Evolutionary conservation across 1,140 invertebrate species (phyloP).

Genomic region (Periplaneta americana): DNA sequence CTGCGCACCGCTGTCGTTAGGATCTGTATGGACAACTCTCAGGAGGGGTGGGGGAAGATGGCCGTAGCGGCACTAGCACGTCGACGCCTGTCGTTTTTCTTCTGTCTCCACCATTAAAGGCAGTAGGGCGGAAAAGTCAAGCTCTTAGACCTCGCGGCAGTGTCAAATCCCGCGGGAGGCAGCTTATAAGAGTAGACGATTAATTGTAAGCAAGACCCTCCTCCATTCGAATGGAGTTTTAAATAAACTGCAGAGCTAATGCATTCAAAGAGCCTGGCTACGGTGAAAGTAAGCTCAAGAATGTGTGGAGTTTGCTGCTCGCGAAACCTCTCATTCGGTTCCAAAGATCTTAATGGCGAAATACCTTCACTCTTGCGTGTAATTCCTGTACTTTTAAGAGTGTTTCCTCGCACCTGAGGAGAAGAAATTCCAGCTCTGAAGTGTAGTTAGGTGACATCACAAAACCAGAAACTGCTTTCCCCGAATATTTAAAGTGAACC

Average conservation of each 20-base stretch:
- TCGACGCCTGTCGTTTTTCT: constrained; percentile 19
- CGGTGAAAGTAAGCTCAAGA: background rate
- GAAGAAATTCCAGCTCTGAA: background rate
- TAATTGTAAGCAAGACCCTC: background rate
- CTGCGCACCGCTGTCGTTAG: background rate
- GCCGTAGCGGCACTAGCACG: constrained; percentile 14
- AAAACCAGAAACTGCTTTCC: no score
- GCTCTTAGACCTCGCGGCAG: background rate
- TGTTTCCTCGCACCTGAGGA: background rate
- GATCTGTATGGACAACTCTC: background rate
- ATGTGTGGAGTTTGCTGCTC: no score
- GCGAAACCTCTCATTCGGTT: no score
- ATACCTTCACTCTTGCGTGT: background rate
- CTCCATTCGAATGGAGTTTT: background rate
- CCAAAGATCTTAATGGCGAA: background rate
- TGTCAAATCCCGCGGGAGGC: background rate
- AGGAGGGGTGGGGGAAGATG: constrained; percentile 9
- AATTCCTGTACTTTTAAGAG: background rate
- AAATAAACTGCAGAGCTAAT: background rate
- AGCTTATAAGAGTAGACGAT: background rate
- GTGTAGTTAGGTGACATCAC: no score
- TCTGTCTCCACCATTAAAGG: constrained; percentile 12
- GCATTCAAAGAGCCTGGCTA: background rate
- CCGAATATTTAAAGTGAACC: no score
- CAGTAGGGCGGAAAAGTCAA: background rate